Evolutionary conservation across 2,888 invertebrate species (phyloP).

Genomic region (Eilema sororculum): DNA sequence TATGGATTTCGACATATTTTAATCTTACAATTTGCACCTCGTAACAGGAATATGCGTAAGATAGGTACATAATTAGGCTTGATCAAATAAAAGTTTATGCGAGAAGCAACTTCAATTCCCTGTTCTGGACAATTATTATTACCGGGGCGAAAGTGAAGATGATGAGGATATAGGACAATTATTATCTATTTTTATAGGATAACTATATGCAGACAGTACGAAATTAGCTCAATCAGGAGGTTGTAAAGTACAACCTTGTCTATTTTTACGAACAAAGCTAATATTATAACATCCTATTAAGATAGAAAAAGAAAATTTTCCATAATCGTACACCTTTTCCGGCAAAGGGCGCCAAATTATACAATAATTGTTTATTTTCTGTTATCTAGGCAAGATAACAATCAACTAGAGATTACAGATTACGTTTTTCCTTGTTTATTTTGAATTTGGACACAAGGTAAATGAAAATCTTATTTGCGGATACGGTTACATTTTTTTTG

Average conservation of each 20-base stretch:
- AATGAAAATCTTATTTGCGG: slow-evolving; percentile 8
- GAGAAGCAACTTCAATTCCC: no score
- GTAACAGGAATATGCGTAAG: no score
- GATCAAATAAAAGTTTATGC: no score
- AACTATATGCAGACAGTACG: no score
- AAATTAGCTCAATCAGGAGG: no score
- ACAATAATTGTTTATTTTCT: slow-evolving; percentile 30
- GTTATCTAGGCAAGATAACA: slow-evolving; percentile 39
- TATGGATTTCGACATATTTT: no score
- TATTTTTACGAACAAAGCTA: background rate
- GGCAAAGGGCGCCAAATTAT: slow-evolving; percentile 28
- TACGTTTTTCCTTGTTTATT: slow-evolving; percentile 41
- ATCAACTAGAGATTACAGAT: slow-evolving; percentile 23
- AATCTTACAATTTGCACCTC: no score
- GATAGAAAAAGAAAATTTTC: slow-evolving; percentile 34
- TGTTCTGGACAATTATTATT: no score
- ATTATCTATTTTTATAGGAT: no score
- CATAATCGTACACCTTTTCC: slow-evolving; percentile 35
- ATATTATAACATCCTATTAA: slow-evolving; percentile 3
- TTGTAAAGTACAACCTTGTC: background rate
- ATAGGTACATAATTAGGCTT: no score
- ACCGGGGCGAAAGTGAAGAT: no score
- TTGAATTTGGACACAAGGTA: slow-evolving; percentile 24
- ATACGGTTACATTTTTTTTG: background rate
- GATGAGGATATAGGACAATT: no score